These are phyloP conservation scores for Drosophila paracracens DNA, from an alignment of 2,888 invertebrate genomes.

Conservation along the genomic window DNA sequence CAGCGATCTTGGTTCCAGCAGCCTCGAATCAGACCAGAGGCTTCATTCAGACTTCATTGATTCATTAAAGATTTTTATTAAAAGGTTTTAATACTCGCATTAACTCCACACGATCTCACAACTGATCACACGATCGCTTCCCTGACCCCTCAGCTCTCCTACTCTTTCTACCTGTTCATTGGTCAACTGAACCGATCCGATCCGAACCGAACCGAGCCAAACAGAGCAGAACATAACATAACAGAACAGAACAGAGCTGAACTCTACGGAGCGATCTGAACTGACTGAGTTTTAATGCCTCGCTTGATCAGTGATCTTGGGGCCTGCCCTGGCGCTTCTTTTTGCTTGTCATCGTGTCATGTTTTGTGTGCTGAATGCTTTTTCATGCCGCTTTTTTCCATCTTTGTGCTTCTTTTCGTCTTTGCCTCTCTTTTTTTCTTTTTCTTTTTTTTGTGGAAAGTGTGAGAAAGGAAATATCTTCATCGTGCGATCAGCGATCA, in stretches of 20 bases:
- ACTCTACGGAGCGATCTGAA: constrained; percentile 24
- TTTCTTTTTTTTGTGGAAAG: constrained; percentile 69
- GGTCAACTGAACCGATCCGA: constrained; percentile 34
- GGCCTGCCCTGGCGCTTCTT: constrained; percentile 72
- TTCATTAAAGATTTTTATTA: constrained; percentile 83
- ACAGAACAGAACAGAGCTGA: constrained; percentile 19
- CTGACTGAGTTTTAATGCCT: constrained; percentile 74
- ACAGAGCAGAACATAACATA: constrained; percentile 22
- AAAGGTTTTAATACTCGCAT: constrained; percentile 84
- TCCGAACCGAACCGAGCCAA: constrained; percentile 9
- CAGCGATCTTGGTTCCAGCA: constrained; percentile 42
- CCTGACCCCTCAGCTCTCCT: constrained; percentile 10
- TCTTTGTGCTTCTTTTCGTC: constrained; percentile 41
- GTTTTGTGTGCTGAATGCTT: constrained; percentile 80
- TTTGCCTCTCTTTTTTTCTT: constrained; percentile 16
- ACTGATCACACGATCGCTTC: constrained; percentile 64
- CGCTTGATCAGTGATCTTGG: constrained; percentile 44
- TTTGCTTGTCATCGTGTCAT: constrained; percentile 83
- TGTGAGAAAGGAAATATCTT: constrained; percentile 80
- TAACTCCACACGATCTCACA: constrained; percentile 83
- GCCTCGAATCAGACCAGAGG: constrained; percentile 14
- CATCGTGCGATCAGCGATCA: constrained; percentile 71
- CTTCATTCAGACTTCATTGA: constrained; percentile 75
- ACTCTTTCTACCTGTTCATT: constrained; percentile 43
- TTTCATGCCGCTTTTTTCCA: constrained; percentile 70